A percentile compares a stretch with the other conserved stretches of the same genome.
phyloP scores from a whole-genome alignment of 2,113 vertebrate genomes.

The Tonatia bakeri region DNA sequence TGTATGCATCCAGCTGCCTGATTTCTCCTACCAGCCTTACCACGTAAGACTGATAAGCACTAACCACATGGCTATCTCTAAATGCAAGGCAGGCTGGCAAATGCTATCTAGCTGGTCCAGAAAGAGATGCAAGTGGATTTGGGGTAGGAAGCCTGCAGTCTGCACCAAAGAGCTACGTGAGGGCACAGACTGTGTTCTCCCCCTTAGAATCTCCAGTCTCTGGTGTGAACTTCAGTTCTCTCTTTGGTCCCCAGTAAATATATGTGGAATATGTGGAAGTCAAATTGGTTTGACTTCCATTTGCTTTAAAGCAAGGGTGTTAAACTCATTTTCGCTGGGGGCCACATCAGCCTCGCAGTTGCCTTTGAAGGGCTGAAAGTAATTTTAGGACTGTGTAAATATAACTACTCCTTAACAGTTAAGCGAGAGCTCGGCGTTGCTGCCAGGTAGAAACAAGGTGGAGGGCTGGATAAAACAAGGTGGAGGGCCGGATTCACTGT shows the following conservation, averaged over 20 bases:
- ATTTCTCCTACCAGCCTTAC: too few relatives aligned
- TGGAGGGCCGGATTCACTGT: not conserved
- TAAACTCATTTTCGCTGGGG: too few relatives aligned
- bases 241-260: not conserved
- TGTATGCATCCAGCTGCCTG: accelerated
- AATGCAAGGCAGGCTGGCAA: not conserved
- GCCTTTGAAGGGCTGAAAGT: too few relatives aligned
- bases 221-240: too few relatives aligned
- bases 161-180: not conserved
- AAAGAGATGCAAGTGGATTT: not conserved
- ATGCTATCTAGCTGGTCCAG: not conserved
- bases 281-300: not conserved
- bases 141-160: not conserved
- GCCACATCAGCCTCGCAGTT: too few relatives aligned
- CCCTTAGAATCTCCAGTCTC: not conserved
- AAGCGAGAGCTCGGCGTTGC: too few relatives aligned
- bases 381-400: too few relatives aligned
- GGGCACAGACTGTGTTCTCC: not conserved
- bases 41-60: not conserved
- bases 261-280: not conserved
- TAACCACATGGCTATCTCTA: too few relatives aligned
- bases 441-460: too few relatives aligned
- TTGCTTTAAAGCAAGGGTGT: not conserved
- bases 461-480: too few relatives aligned
- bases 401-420: too few relatives aligned